Base-by-base conservation (phyloP, 2,888 invertebrate genomes). In the Holacanthella duospinosa region DNA sequence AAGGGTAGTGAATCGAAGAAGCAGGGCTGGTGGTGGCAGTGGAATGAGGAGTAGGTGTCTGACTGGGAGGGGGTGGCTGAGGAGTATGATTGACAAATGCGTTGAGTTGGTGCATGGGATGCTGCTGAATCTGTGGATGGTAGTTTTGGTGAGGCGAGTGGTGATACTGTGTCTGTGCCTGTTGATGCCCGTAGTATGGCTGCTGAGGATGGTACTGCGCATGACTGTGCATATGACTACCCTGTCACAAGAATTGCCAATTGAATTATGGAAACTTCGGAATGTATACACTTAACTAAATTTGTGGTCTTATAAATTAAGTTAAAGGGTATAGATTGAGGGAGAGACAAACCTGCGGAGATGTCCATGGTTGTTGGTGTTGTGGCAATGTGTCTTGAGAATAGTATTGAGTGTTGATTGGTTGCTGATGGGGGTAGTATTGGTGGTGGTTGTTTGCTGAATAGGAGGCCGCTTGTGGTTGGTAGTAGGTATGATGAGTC, bases 121-220 rank as follows among this genome's bases (percentile, higher is more conserved):
- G 48, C 21, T 48, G 48, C 21, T 48, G 48, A 16, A 4, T 4
- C 19, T 9, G 21, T 16, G 6, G 4, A 21, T 48, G 48, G 48
- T 48, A 48, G 48, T 48, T 48, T 48, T 9, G 48, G 6, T 36
- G 36, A 36, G 9, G 6, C 16, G 6, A 16, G 16, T 36, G 6
- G 21, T 48, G 48, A 21, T 48, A 48, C 48, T 48, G 69, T 66
- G 2, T 63, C 67, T 12, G 67, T 66, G 1, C 67, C 67, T 0
- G 62, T 63, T 0, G 65, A n/a, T 48, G 48, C 48, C n/a, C 16
- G 21, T 48, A n/a, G n/a, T 48, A 36, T 36, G 6, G 48, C 4
- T 48, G 48, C 48, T n/a, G 48, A 21, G 12, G 48, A n/a, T 48
- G 48, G 12, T 48, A 21, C 19, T 4, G 21, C 48, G n/a, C n/a